Percentiles rank a stretch among this genome's conserved stretches.
Evolutionary conservation across 1,140 invertebrate species (phyloP).

Genomic region (Drosophila seguyi): DNA sequence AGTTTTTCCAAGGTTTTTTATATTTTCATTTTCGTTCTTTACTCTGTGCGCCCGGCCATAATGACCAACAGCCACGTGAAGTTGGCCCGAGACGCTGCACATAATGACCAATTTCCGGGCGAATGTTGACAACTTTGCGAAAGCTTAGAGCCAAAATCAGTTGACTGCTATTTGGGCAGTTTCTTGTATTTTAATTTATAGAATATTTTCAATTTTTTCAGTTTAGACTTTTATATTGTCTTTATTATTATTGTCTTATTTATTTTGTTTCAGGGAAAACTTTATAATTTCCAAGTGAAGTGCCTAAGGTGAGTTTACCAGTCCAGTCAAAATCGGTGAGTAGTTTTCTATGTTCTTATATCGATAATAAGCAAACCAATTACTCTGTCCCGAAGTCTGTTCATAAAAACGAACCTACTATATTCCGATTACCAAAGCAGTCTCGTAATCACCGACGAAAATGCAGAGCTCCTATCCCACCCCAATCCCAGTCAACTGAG

Average conservation of each 20-base stretch:
- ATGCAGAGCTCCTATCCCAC: conserved; percentile 8
- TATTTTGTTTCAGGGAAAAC: neutral
- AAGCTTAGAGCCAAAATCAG: conserved; percentile 6
- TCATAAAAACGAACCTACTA: conserved; percentile 1
- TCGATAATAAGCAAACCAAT: neutral
- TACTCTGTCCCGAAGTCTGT: neutral
- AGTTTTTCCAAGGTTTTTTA: conserved; percentile 65
- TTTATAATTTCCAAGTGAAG: neutral
- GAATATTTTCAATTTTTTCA: too few species aligned
- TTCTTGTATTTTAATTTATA: conserved; percentile 1
- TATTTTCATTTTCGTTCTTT: conserved; percentile 43
- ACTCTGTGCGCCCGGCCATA: conserved; percentile 37
- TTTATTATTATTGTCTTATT: too few species aligned
- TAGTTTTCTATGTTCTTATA: neutral
- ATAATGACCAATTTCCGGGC: conserved; percentile 71
- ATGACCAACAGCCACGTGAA: conserved; percentile 71
- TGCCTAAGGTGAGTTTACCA: too few species aligned
- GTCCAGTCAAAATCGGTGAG: neutral
- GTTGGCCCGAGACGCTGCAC: conserved; percentile 40
- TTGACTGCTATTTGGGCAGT: neutral
- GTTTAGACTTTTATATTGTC: too few species aligned
- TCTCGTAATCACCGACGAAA: conserved; percentile 8
- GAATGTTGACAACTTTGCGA: conserved; percentile 8
- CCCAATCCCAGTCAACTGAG: conserved; percentile 17
- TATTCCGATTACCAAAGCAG: conserved; percentile 4